Conservation (phyloP, 2,113 vertebrate species). For the Ageneiosus marmoratus region DNA sequence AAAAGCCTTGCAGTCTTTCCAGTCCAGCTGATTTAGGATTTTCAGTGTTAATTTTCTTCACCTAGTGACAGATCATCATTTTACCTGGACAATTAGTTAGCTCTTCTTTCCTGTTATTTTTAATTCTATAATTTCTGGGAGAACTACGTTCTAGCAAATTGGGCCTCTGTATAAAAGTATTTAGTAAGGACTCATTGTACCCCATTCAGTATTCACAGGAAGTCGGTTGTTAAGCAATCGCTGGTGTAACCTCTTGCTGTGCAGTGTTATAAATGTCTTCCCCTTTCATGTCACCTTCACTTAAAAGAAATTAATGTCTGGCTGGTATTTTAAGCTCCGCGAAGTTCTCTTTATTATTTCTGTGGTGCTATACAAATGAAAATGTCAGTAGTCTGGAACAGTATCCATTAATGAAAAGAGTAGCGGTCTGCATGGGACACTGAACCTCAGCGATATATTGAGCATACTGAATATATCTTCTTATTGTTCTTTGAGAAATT, state of each 20-base stretch:
- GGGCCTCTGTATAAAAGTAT: neutral
- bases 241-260: neutral
- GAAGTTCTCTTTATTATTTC: slow-evolving; percentile 50
- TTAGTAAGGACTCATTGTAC: slow-evolving; percentile 21
- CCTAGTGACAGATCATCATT: neutral
- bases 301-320: slow-evolving; percentile 46
- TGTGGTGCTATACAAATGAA: slow-evolving; percentile 40
- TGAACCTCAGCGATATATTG: slow-evolving; percentile 34
- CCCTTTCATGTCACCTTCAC: slow-evolving; percentile 45
- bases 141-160: neutral
- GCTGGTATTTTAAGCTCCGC: slow-evolving; percentile 44
- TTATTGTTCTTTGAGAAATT: slow-evolving; percentile 36
- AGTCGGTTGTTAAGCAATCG: slow-evolving; percentile 16
- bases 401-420: slow-evolving; percentile 38
- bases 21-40: neutral
- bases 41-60: neutral
- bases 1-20: neutral
- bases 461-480: slow-evolving; percentile 22
- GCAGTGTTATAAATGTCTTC: slow-evolving; percentile 36
- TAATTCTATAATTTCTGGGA: neutral
- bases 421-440: slow-evolving; percentile 21
- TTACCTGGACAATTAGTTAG: neutral
- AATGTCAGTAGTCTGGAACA: slow-evolving; percentile 38
- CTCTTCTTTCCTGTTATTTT: neutral
- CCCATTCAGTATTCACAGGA: slow-evolving; percentile 5